These are phyloP conservation scores for Tethya wilhelma DNA, from an alignment of 37 sponge, comb jelly and placozoan genomes.

Conservation along the genomic window DNA sequence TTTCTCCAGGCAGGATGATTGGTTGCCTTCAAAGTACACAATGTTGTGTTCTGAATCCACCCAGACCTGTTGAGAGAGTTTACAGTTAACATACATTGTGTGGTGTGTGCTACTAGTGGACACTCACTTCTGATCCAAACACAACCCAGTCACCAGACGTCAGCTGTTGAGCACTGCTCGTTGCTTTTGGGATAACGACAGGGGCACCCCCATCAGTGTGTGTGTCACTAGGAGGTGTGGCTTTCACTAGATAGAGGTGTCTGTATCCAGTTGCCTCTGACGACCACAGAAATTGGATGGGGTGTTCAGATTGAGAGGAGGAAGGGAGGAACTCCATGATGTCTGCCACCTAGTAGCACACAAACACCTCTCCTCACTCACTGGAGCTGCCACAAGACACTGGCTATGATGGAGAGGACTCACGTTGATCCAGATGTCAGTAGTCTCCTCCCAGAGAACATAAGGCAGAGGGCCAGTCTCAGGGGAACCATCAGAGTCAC, in stretches of 20 bases:
- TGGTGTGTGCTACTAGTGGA: background rate
- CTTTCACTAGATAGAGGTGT: constrained; percentile 56
- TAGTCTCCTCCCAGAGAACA: constrained; percentile 55
- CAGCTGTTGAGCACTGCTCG: background rate
- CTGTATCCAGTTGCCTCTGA: constrained; percentile 58
- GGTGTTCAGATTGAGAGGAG: background rate
- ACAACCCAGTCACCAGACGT: constrained; percentile 71
- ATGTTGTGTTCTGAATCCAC: constrained; percentile 43
- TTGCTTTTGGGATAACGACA: background rate
- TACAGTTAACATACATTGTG: background rate
- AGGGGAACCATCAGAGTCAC: constrained; percentile 8
- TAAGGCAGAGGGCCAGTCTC: constrained; percentile 12
- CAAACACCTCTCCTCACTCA: background rate
- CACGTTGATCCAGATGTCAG: constrained; percentile 64
- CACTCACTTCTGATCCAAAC: constrained; percentile 50
- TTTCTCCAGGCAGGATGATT: constrained; percentile 54
- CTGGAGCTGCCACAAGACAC: too few species aligned
- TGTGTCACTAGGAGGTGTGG: constrained; percentile 5
- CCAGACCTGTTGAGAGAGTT: constrained; percentile 53
- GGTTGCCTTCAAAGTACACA: constrained; percentile 73
- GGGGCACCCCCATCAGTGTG: background rate
- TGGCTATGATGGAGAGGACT: background rate
- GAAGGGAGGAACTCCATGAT: constrained; percentile 25
- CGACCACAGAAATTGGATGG: constrained; percentile 20
- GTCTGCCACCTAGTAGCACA: constrained; percentile 36